Evolutionary conservation across 2,797 vertebrate species (phyloP).

Genomic region (Momotus momota): DNA sequence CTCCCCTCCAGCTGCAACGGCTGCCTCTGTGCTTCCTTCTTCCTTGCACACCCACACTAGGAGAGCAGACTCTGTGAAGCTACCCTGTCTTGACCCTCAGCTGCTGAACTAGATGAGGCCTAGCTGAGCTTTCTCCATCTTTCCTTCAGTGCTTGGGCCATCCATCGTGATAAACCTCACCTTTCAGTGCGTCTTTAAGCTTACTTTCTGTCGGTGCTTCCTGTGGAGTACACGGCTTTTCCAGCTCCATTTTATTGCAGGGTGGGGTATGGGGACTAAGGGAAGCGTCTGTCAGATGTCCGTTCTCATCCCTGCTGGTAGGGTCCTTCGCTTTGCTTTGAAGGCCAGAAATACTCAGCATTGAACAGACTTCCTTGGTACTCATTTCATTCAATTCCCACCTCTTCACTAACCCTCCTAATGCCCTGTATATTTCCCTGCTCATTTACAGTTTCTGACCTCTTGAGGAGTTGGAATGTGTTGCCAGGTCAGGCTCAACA

Average conservation of each 20-base stretch:
- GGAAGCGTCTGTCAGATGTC: not conserved
- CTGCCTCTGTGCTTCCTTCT: not conserved
- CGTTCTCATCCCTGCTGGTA: not conserved
- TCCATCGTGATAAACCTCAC: not conserved
- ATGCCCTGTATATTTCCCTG: not conserved
- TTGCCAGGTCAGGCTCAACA: not conserved
- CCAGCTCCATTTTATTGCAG: not conserved
- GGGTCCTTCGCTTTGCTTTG: not conserved
- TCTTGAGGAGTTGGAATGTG: not conserved
- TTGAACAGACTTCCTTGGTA: not conserved
- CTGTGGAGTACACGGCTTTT: not conserved
- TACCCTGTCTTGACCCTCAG: not conserved
- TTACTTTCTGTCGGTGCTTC: not conserved
- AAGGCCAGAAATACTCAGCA: not conserved
- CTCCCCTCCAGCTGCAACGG: constrained; percentile 36
- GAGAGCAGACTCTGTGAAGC: constrained; percentile 32
- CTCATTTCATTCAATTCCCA: not conserved
- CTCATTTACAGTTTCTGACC: not conserved
- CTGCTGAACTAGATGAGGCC: not conserved
- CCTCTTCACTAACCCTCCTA: not conserved
- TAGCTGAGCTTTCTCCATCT: constrained; percentile 29
- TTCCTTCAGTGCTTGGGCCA: not conserved
- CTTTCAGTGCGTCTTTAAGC: not conserved
- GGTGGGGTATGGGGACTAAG: not conserved
- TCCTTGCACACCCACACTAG: not conserved